These are phyloP conservation scores for Trachymyrmex cornetzi DNA, from an alignment of 1,140 invertebrate species.

Conservation along the genomic window DNA sequence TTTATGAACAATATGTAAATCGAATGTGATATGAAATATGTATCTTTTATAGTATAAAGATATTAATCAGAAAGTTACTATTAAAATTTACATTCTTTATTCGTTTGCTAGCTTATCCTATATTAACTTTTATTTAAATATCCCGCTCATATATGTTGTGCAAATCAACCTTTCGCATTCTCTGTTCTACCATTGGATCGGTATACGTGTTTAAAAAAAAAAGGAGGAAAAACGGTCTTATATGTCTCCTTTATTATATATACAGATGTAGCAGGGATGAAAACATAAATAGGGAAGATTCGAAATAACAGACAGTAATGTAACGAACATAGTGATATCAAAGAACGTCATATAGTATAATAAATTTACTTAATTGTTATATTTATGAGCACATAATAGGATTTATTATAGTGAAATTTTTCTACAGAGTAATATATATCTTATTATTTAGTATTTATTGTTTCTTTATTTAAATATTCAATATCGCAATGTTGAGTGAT, in stretches of 20 bases:
- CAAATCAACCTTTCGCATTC: conserved; percentile 26
- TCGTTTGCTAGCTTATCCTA: background rate
- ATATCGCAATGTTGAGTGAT: conserved; percentile 62
- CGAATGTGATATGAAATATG: background rate
- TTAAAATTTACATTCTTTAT: background rate
- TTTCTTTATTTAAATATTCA: conserved; percentile 63
- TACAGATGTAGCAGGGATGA: conserved; percentile 72
- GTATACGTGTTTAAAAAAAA: background rate
- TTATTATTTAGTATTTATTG: conserved; percentile 67
- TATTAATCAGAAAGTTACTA: background rate
- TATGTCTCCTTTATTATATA: background rate
- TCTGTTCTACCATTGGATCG: conserved; percentile 27
- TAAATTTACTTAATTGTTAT: conserved; percentile 57
- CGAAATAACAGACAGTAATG: conserved; percentile 74
- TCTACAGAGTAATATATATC: conserved; percentile 50
- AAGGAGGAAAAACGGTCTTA: background rate
- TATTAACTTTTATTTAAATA: conserved; percentile 53
- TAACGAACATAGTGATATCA: conserved; percentile 77
- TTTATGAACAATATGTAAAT: background rate
- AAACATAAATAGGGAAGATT: conserved; percentile 80
- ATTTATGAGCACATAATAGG: conserved; percentile 25
- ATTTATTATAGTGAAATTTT: conserved; percentile 41
- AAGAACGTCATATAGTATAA: conserved; percentile 60
- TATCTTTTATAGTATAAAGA: background rate
- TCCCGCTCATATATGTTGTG: conserved; percentile 35